Conservation (phyloP, 2,888 invertebrate species). For the Tipula unca region DNA sequence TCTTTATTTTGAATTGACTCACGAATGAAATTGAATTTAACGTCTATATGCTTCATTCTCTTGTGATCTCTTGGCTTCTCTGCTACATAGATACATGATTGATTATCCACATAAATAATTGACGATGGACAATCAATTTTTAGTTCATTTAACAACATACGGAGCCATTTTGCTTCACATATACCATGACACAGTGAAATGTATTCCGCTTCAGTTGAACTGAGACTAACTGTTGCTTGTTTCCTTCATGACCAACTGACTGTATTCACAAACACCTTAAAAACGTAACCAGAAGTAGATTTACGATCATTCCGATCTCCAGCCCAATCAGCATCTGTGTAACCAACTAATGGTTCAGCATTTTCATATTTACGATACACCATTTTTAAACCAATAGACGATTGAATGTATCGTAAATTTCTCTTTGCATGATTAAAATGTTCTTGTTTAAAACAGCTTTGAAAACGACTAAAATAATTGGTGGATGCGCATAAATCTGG, state of each 20-base stretch:
- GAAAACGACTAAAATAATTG: no score
- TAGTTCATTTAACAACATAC: neutral
- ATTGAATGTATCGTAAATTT: no score
- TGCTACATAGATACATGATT: slow-evolving; percentile 24
- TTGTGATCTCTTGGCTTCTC: slow-evolving; percentile 24
- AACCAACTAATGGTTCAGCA: neutral
- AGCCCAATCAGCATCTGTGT: neutral
- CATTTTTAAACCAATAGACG: neutral
- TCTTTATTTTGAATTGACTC: neutral
- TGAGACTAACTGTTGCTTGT: neutral
- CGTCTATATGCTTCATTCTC: slow-evolving; percentile 24
- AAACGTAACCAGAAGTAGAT: neutral
- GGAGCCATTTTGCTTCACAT: slow-evolving; percentile 18
- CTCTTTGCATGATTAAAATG: neutral
- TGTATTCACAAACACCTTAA: neutral
- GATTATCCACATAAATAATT: slow-evolving; percentile 23
- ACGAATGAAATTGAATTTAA: slow-evolving; percentile 20
- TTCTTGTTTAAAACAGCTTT: neutral
- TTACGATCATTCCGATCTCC: neutral
- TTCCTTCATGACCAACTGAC: neutral
- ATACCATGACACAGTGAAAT: neutral
- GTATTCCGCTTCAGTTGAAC: neutral
- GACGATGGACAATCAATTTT: neutral
- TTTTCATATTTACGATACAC: neutral
- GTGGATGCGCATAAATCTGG: neutral